Percentiles rank a stretch among this genome's conserved stretches.
phyloP scores from a whole-genome alignment of 2,888 invertebrate species.

The Protophormia terraenovae region DNA sequence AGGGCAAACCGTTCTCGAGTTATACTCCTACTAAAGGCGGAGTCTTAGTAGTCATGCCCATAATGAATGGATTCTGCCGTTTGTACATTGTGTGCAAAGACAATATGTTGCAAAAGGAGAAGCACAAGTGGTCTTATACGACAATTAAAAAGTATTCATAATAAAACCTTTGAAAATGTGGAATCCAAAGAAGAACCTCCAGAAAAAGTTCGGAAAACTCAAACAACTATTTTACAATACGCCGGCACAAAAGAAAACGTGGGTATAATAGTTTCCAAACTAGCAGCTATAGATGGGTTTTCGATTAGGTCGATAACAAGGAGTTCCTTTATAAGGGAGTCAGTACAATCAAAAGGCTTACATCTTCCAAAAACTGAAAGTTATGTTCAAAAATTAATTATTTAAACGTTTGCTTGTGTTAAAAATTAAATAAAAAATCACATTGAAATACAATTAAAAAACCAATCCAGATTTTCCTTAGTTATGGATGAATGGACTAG shows the following conservation, averaged over 20 bases:
- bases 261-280: neutral
- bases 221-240: neutral
- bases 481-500: constrained; percentile 30
- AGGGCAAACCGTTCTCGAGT: too few relatives aligned
- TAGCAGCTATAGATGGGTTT: neutral
- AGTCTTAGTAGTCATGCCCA: too few relatives aligned
- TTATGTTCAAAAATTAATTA: constrained; percentile 7
- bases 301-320: constrained; percentile 3
- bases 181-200: neutral
- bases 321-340: constrained; percentile 11
- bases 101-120: neutral
- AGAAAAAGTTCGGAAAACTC: neutral
- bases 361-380: constrained; percentile 4
- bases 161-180: neutral
- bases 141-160: constrained; percentile 14
- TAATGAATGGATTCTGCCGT: too few relatives aligned
- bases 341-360: neutral
- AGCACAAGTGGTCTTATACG: constrained; percentile 20
- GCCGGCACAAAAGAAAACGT: neutral
- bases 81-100: neutral
- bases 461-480: constrained; percentile 2
- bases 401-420: neutral
- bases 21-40: too few relatives aligned
- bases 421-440: neutral
- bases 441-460: neutral